Evolutionary conservation across 2,888 invertebrate species (phyloP).

Genomic region (Cephonodes hylas): DNA sequence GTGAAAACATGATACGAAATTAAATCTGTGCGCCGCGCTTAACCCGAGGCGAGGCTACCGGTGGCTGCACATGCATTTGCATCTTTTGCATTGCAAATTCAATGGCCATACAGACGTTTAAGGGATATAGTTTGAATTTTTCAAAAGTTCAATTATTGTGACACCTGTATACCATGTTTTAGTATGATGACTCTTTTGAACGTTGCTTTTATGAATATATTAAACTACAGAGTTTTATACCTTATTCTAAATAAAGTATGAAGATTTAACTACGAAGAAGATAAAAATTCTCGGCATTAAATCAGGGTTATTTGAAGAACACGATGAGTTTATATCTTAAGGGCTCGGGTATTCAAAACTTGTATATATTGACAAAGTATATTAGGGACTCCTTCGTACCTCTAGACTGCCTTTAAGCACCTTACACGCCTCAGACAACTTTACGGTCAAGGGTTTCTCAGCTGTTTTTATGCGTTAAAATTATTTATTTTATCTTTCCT

Average conservation of each 20-base stretch:
- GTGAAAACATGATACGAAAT: neutral
- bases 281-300: neutral
- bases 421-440: no score
- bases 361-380: neutral
- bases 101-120: neutral
- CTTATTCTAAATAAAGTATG: neutral
- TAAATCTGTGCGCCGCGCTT: neutral
- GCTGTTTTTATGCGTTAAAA: neutral
- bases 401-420: no score
- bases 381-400: neutral
- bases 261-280: neutral
- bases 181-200: neutral
- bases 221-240: neutral
- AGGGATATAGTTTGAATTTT: neutral
- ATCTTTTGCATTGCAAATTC: conserved; percentile 29
- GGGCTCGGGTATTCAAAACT: neutral
- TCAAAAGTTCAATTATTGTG: neutral
- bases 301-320: neutral
- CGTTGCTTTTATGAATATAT: neutral
- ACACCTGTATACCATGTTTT: neutral
- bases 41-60: neutral
- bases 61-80: conserved; percentile 14
- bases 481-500: no score
- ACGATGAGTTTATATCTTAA: neutral
- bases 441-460: neutral